A percentile compares a stretch with the other conserved stretches of the same genome.
Conservation (phyloP, 2,113 vertebrate species). For the Piaya cayana region DNA sequence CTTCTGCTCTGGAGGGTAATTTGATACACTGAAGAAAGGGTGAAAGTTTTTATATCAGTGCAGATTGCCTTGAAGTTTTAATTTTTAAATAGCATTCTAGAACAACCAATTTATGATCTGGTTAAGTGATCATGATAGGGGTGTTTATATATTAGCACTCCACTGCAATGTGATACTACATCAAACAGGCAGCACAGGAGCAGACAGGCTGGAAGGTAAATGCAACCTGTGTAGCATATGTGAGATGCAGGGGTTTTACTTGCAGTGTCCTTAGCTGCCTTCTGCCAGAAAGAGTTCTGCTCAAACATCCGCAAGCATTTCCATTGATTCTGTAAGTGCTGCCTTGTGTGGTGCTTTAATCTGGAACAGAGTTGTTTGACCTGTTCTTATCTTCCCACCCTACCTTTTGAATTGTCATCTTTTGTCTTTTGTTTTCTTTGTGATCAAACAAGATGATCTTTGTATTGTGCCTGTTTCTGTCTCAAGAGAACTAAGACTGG, state of each 20-base stretch:
- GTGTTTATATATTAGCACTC: not conserved
- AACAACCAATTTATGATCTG: not conserved
- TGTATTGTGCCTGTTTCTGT: conserved; percentile 12
- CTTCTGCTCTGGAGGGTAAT: not conserved
- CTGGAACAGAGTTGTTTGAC: not conserved
- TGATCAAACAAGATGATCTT: conserved; percentile 32
- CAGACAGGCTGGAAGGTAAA: not conserved
- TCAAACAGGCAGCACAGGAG: not conserved
- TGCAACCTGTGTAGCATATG: not conserved
- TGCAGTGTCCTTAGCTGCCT: not conserved
- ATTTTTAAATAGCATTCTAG: not conserved
- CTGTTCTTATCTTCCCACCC: fast-evolving
- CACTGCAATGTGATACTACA: not conserved
- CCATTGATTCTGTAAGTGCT: not conserved
- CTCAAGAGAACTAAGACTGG: not conserved
- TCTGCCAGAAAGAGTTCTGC: not conserved
- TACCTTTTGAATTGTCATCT: not conserved
- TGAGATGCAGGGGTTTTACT: not conserved
- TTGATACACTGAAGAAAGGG: not conserved
- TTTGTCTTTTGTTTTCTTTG: not conserved
- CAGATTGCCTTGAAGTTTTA: not conserved
- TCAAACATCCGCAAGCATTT: not conserved
- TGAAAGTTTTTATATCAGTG: not conserved
- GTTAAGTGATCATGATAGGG: not conserved
- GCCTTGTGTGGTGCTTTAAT: not conserved